Evolutionary conservation across 1,140 invertebrate species (phyloP).

Genomic region (Copidosoma floridanum): DNA sequence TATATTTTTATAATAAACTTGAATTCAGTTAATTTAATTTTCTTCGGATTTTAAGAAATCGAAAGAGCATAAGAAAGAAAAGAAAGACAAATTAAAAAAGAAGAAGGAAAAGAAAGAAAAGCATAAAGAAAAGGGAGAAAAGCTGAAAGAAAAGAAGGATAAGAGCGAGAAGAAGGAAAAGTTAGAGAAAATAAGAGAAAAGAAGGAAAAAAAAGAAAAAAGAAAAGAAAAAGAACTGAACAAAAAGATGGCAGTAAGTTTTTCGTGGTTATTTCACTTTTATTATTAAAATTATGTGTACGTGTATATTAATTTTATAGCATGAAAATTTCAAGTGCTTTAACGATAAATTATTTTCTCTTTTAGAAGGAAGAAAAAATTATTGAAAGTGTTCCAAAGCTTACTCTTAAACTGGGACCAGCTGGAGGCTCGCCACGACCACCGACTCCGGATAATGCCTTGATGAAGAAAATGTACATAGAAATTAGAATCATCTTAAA

Average conservation of each 20-base stretch:
- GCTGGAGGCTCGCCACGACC: conserved; percentile 61
- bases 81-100: conserved; percentile 71
- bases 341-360: no score
- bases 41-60: conserved; percentile 63
- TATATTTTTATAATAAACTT: background rate
- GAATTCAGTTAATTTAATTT: conserved; percentile 12
- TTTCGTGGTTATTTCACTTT: conserved; percentile 16
- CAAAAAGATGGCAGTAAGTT: conserved; percentile 38
- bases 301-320: no score
- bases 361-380: conserved; percentile 54
- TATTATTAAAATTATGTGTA: no score
- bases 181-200: conserved; percentile 59
- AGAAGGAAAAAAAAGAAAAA: conserved; percentile 62
- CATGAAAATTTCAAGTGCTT: no score
- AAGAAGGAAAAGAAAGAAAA: conserved; percentile 78
- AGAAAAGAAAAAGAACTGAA: conserved; percentile 60
- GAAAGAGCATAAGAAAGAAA: conserved; percentile 71
- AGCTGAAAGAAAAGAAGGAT: conserved; percentile 65
- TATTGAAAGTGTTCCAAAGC: conserved; percentile 68
- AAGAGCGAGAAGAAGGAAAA: conserved; percentile 60
- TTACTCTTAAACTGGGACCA: conserved; percentile 76
- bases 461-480: conserved; percentile 64
- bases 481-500: conserved; percentile 11
- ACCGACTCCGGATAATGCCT: conserved; percentile 61
- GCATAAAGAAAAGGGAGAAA: conserved; percentile 62